Evolutionary conservation across 2,113 vertebrate genomes (phyloP).

Genomic region (Myotis lucifugus): DNA sequence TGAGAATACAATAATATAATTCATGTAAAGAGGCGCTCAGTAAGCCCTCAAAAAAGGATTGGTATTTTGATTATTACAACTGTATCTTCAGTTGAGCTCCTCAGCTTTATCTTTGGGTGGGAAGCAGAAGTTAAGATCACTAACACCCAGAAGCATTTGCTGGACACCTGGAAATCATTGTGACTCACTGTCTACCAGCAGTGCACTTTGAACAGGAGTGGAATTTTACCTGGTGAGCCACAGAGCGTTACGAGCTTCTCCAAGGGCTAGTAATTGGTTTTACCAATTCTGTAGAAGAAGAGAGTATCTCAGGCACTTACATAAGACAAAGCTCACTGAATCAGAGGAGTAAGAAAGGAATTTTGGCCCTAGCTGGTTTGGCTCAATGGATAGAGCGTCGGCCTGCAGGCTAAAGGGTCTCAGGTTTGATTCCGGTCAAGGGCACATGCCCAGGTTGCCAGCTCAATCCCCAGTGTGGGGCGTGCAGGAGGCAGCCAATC

Average conservation of each 20-base stretch:
- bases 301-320: constrained; percentile 58
- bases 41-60: not conserved
- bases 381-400: no score
- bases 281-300: constrained; percentile 10
- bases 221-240: constrained; percentile 51
- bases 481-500: no score
- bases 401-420: no score
- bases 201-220: constrained; percentile 5
- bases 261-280: not conserved
- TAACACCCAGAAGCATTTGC: not conserved
- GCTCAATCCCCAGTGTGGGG: no score
- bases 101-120: not conserved
- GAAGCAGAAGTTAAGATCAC: not conserved
- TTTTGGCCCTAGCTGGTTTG: no score
- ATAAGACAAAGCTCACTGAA: constrained; percentile 60
- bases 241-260: constrained; percentile 57
- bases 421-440: no score
- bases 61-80: constrained; percentile 2
- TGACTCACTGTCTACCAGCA: constrained; percentile 57
- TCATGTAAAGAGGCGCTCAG: not conserved
- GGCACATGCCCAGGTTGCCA: no score
- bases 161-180: not conserved
- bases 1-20: not conserved
- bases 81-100: not conserved
- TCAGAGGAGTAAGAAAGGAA: constrained; percentile 18